phyloP scores from a whole-genome alignment of 1,140 invertebrate genomes.

The Rhopalosiphum maidis region DNA sequence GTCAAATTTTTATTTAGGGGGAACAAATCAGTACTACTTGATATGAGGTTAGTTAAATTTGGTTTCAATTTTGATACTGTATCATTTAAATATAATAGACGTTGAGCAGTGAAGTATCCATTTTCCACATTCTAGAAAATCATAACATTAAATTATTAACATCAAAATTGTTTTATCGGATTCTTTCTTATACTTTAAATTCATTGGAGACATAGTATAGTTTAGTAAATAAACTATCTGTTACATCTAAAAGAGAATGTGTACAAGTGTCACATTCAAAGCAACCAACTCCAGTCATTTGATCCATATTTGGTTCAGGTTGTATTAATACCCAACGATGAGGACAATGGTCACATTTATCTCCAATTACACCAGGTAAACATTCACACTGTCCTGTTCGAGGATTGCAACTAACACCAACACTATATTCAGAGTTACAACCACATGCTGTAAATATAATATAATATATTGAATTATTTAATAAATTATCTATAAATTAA shows the following conservation, averaged over 20 bases:
- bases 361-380: slow-evolving; percentile 91
- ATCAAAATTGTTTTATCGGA: neutral
- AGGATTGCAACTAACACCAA: slow-evolving; percentile 87
- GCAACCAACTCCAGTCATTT: slow-evolving; percentile 73
- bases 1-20: slow-evolving; percentile 70
- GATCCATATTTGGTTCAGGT: slow-evolving; percentile 61
- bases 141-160: neutral
- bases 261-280: slow-evolving; percentile 88
- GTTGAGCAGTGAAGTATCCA: slow-evolving; percentile 79
- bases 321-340: slow-evolving; percentile 78
- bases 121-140: slow-evolving; percentile 71
- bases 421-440: slow-evolving; percentile 86
- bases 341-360: slow-evolving; percentile 94
- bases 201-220: slow-evolving; percentile 74
- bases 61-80: slow-evolving; percentile 70
- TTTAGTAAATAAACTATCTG: slow-evolving; percentile 73
- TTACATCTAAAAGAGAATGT: slow-evolving; percentile 84
- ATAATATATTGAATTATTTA: neutral
- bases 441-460: slow-evolving; percentile 72
- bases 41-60: slow-evolving; percentile 72
- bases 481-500: neutral
- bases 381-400: slow-evolving; percentile 92
- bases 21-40: slow-evolving; percentile 70
- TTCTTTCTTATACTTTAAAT: slow-evolving; percentile 69
- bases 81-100: slow-evolving; percentile 77